Base-by-base conservation (phyloP, 2,113 vertebrate genomes). In the Todiramphus chloris region DNA sequence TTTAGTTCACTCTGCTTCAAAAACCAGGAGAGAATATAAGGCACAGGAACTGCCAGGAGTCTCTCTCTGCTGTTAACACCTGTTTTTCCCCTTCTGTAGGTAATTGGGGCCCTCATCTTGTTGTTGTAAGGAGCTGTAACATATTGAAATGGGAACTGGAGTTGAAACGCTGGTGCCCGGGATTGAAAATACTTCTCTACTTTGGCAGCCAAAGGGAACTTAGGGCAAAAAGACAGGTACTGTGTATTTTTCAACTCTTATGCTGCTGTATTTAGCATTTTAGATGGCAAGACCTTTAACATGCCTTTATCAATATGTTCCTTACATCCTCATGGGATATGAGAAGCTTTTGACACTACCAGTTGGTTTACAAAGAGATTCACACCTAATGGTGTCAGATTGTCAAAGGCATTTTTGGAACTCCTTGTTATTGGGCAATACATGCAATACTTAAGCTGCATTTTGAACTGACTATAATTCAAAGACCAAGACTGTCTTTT, bases 131-230 rank as follows among this genome's bases (percentile, higher is more conserved):
- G 69, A 98, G 98, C 19, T 99, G 98, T 96, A 99, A 99, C 94
- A 98, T 99, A 44, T 7, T 99, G 41, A 99, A 98, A 67, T 99
- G 99, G 99, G 99, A 99, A 87, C 97, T 99, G 95, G 99, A 99
- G 94, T 96, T 99, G 90, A 99, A 99, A 92, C 99, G 99, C 53
- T 99, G 99, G 99, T 99, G 99, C 84, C 99, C 99, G 1, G 99
- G 99, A 2, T 93, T 99, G 44, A 99, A 99, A 97, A 98, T 99
- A 81, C 98, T 99, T 39, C 97, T 99, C 39, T 99, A 99, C 70
- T 98, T 99, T 30, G 99, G 99, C 72, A 98, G 97, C 90, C 98
- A 98, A 92, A 98, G 87, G 89, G 98, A 99, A 68, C 98, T 99
- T 60, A 97, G 98, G 97, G 97, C 96, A 72, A 99, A 98, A 89